Percentiles rank a stretch among this genome's conserved stretches.
Evolutionary conservation across 1,140 invertebrate genomes (phyloP).

Genomic region (Orius insidiosus): DNA sequence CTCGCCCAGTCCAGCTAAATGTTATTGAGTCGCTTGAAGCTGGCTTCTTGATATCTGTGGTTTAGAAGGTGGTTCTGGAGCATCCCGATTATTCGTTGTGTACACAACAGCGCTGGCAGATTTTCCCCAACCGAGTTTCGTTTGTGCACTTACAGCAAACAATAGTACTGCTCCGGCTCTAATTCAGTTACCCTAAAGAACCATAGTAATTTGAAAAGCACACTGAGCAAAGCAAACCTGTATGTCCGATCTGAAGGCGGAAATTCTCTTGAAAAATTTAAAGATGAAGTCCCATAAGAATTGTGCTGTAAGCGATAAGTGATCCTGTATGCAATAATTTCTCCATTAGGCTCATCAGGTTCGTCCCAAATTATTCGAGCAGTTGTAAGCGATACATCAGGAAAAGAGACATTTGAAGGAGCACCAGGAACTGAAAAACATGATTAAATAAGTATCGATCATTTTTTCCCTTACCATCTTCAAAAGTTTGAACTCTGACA

Average conservation of each 20-base stretch:
- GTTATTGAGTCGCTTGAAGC: constrained; percentile 80
- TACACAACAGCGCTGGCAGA: constrained; percentile 69
- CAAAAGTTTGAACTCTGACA: constrained; percentile 69
- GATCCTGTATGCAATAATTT: constrained; percentile 80
- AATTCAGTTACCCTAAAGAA: constrained; percentile 58
- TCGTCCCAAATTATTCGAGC: constrained; percentile 91
- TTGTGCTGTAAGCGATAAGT: constrained; percentile 65
- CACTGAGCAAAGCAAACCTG: constrained; percentile 28
- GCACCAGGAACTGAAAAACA: constrained; percentile 59
- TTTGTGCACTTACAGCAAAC: constrained; percentile 81
- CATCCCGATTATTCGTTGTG: constrained; percentile 78
- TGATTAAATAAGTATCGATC: neutral
- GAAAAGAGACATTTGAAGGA: constrained; percentile 88
- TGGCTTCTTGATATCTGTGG: constrained; percentile 63
- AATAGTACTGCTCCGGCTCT: constrained; percentile 71
- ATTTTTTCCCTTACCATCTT: constrained; percentile 56
- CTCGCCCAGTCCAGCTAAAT: constrained; percentile 83
- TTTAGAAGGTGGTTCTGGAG: constrained; percentile 65
- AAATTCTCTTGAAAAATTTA: constrained; percentile 66
- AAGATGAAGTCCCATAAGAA: constrained; percentile 36
- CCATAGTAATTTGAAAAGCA: constrained; percentile 11
- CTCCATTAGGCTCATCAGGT: constrained; percentile 87
- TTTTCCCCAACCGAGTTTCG: constrained; percentile 80
- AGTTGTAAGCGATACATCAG: constrained; percentile 79
- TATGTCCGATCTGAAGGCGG: constrained; percentile 71